Evolutionary conservation across 2,113 vertebrate species (phyloP), one percentile per base, ranked within the genome.

Genomic region (Ceuthmochares aereus): DNA sequence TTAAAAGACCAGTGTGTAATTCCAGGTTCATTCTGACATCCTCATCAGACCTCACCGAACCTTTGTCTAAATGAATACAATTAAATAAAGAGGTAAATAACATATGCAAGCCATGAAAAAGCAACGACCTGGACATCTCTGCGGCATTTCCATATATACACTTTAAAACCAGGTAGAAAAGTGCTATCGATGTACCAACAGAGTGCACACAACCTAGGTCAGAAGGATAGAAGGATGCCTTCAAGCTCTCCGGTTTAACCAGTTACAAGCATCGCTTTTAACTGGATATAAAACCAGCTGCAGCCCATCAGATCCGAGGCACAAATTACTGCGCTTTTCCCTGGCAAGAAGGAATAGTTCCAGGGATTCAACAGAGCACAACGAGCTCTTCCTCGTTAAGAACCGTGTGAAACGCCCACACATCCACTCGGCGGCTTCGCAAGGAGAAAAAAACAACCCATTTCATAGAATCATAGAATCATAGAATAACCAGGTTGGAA

Each of bases 341-440:
- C 0, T 43, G 55, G 64, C 59, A 82, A 79, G 10, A 49, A 8
- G 14, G 34, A 40, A 73, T 62, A 37, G 56, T 17, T 84, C 22
- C 25, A 91, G 68, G 49, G 56, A 89, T 47, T 22, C 29, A 58
- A 4, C 2, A 2, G 27, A 84, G 74, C 58, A 43, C 34, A 32
- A 36, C 4, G 2, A 84, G 43, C 43, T 75, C 66, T 68, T 84
- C 60, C 37, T 43, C 32, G 67, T 60, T 42, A 85, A 49, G 17
- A 49, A 3, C 4, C 1, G 36, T 27, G 32, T 32, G 3, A 51
- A 30, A 14, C 0, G 12, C 10, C 2, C 1, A 5, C 0, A 21
- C 20, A 21, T 27, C 37, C 27, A 20, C 18, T 15, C 21, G 22
- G 43, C 14, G 30, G 25, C 60, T n/a, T 26, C 52, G 59, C 72